Evolutionary conservation across 2,113 vertebrate species (phyloP).

Genomic region (Plectropomus leopardus): DNA sequence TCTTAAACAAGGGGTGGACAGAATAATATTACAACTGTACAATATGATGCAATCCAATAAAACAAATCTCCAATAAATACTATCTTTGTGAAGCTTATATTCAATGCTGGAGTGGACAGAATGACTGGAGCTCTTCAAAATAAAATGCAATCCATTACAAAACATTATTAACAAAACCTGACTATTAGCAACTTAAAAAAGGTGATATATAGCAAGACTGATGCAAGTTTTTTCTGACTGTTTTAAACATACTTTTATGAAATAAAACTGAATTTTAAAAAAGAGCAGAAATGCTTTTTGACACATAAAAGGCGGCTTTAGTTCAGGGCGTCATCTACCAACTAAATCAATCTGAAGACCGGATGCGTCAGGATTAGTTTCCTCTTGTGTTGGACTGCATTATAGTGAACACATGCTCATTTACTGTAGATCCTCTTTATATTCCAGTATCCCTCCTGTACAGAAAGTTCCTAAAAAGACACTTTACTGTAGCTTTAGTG

Average conservation of each 20-base stretch:
- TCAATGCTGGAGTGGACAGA: slow-evolving; percentile 33
- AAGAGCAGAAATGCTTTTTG: background rate
- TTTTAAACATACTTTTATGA: background rate
- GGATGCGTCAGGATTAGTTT: slow-evolving; percentile 2
- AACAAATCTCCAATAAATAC: slow-evolving; percentile 51
- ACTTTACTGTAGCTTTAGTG: slow-evolving; percentile 11
- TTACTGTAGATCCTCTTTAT: slow-evolving; percentile 19
- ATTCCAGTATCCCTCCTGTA: slow-evolving; percentile 19
- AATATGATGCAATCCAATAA: slow-evolving; percentile 33
- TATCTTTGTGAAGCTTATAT: slow-evolving; percentile 50
- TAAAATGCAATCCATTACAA: slow-evolving; percentile 39
- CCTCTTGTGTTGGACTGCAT: slow-evolving; percentile 33
- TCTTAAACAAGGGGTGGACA: slow-evolving; percentile 12
- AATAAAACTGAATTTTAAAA: background rate
- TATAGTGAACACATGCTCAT: slow-evolving; percentile 6
- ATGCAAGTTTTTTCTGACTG: background rate
- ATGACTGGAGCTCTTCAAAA: slow-evolving; percentile 9
- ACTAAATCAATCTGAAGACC: slow-evolving; percentile 18
- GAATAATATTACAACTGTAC: slow-evolving; percentile 26
- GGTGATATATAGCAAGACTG: slow-evolving; percentile 11
- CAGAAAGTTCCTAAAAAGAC: background rate
- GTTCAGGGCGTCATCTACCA: background rate
- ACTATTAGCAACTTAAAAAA: background rate
- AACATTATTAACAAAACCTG: slow-evolving; percentile 11
- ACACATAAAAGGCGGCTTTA: background rate